phyloP scores from a whole-genome alignment of 1,140 invertebrate species.

The Phthorimaea operculella region DNA sequence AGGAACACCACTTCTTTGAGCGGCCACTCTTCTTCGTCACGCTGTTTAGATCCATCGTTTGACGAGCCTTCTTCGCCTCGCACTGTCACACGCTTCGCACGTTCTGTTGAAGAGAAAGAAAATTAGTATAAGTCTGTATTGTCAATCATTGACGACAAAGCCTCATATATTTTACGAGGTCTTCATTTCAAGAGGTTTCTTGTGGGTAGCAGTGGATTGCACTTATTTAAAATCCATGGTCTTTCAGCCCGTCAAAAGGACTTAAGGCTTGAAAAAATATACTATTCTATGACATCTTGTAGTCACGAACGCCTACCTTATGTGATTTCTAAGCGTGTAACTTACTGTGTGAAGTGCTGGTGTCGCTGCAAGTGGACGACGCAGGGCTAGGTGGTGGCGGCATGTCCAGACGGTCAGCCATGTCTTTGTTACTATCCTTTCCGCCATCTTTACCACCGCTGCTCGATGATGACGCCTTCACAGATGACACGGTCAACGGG shows the following conservation, averaged over 20 bases:
- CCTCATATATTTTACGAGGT: too few relatives aligned
- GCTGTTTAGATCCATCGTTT: conserved; percentile 69
- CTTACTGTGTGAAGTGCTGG: conserved; percentile 81
- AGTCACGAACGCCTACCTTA: too few relatives aligned
- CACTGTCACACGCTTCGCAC: conserved; percentile 79
- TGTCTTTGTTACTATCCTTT: conserved; percentile 79
- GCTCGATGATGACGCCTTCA: conserved; percentile 51
- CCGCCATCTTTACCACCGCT: conserved; percentile 51
- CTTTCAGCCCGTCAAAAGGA: too few relatives aligned
- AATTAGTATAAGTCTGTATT: too few relatives aligned
- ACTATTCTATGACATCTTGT: too few relatives aligned
- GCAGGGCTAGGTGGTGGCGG: conserved; percentile 97
- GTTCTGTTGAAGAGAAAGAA: conserved; percentile 66
- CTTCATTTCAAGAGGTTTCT: too few relatives aligned
- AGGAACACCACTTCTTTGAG: conserved; percentile 95
- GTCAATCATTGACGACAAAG: too few relatives aligned
- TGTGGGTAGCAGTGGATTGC: too few relatives aligned
- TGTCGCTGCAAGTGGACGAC: conserved; percentile 96
- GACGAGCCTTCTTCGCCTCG: conserved; percentile 75
- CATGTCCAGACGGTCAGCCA: conserved; percentile 92
- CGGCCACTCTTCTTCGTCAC: conserved; percentile 91
- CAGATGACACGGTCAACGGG: conserved; percentile 57
- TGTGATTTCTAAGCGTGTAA: background rate
- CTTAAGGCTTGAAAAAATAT: too few relatives aligned
- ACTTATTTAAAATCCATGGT: too few relatives aligned